Conservation (phyloP, 1,140 invertebrate genomes). For the Yoshiicerus persimilis region DNA sequence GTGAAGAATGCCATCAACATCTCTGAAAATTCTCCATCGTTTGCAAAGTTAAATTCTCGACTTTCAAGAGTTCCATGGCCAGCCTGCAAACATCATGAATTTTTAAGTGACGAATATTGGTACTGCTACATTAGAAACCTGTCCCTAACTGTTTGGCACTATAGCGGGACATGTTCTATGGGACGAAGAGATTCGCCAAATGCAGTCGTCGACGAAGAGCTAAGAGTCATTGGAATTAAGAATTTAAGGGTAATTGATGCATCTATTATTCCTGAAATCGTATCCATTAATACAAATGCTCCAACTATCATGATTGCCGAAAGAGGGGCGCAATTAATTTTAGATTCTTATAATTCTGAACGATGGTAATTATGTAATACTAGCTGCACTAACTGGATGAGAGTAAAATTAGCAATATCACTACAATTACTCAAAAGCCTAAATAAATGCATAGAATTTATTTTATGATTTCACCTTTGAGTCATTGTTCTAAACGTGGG, state of each 20-base stretch:
- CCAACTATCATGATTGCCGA: constrained; percentile 68
- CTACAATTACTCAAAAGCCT: too few relatives aligned
- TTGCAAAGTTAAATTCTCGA: background rate
- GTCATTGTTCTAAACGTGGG: too few relatives aligned
- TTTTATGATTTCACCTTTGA: too few relatives aligned
- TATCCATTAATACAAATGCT: constrained; percentile 56
- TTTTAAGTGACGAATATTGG: constrained; percentile 28
- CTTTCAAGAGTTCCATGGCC: constrained; percentile 25
- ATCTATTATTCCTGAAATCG: background rate
- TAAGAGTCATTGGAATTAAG: constrained; percentile 22
- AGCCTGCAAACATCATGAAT: background rate
- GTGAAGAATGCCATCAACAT: constrained; percentile 21
- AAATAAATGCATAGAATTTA: too few relatives aligned
- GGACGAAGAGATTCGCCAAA: background rate
- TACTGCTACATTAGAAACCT: constrained; percentile 2
- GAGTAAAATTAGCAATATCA: too few relatives aligned
- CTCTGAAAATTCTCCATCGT: constrained; percentile 24
- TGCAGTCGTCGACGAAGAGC: too few relatives aligned
- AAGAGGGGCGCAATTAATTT: constrained; percentile 61
- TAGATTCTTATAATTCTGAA: too few relatives aligned
- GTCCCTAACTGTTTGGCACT: background rate
- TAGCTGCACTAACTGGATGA: too few relatives aligned
- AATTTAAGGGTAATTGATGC: background rate
- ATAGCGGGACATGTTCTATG: constrained; percentile 20
- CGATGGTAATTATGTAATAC: too few relatives aligned